Percentiles rank a stretch among this genome's conserved stretches.
Conservation (phyloP, 2,113 vertebrate genomes). For the Rana temporaria region DNA sequence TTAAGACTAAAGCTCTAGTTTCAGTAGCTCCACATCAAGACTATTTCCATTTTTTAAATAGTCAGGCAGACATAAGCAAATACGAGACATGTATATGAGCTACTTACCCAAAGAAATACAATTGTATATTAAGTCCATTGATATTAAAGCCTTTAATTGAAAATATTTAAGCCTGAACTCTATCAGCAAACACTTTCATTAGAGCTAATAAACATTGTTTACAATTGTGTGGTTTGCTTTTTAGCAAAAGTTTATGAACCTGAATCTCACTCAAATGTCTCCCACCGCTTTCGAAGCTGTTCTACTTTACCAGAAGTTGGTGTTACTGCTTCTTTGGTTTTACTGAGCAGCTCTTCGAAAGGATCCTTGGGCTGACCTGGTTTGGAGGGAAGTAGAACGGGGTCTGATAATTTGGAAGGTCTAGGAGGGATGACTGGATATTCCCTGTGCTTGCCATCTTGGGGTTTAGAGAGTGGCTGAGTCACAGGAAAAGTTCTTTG, state of each 20-base stretch:
- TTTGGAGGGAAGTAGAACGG: slow-evolving; percentile 64
- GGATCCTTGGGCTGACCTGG: slow-evolving; percentile 79
- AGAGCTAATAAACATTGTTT: neutral
- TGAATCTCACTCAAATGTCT: slow-evolving; percentile 86
- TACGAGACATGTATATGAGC: neutral
- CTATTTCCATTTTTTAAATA: slow-evolving; percentile 6
- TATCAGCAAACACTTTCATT: slow-evolving; percentile 25
- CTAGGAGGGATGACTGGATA: slow-evolving; percentile 68
- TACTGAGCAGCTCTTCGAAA: slow-evolving; percentile 89
- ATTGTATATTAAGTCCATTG: slow-evolving; percentile 20
- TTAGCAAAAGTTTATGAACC: neutral
- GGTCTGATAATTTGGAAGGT: slow-evolving; percentile 68
- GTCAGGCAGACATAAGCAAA: neutral
- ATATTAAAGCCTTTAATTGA: slow-evolving; percentile 42
- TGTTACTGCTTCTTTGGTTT: slow-evolving; percentile 77
- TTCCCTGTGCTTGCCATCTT: slow-evolving; percentile 71
- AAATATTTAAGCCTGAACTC: slow-evolving; percentile 28
- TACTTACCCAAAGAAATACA: slow-evolving; percentile 19
- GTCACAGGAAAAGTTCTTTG: slow-evolving; percentile 69
- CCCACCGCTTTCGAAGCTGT: slow-evolving; percentile 88
- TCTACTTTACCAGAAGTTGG: slow-evolving; percentile 82
- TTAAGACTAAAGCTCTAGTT: neutral
- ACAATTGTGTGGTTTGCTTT: neutral
- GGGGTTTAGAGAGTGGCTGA: slow-evolving; percentile 68
- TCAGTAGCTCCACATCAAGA: slow-evolving; percentile 36